These are phyloP conservation scores for Ochlodes sylvanus DNA, from an alignment of 2,888 invertebrate genomes.

Conservation along the genomic window DNA sequence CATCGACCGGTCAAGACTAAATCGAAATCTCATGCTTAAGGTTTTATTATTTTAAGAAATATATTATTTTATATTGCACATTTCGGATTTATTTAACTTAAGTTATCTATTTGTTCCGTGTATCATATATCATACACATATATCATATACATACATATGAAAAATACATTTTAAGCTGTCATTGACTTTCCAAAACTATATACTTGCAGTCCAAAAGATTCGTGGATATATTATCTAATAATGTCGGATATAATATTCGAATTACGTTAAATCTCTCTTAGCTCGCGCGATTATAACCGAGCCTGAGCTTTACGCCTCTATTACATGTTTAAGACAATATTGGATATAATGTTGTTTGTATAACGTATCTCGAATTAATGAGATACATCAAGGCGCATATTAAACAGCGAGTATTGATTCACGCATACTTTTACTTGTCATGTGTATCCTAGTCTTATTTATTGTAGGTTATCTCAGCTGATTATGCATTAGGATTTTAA, in stretches of 20 bases:
- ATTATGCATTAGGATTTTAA: conserved; percentile 8
- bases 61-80: too few species aligned
- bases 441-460: conserved; percentile 8
- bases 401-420: conserved; percentile 10
- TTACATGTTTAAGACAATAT: conserved; percentile 40
- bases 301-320: conserved; percentile 53
- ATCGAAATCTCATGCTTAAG: neutral
- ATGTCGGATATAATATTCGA: conserved; percentile 52
- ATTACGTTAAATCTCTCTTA: conserved; percentile 58
- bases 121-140: too few species aligned
- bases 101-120: too few species aligned
- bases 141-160: too few species aligned
- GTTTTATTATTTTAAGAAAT: too few species aligned
- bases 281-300: conserved; percentile 66
- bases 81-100: too few species aligned
- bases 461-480: conserved; percentile 2
- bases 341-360: conserved; percentile 62
- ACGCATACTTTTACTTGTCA: neutral
- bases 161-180: too few species aligned
- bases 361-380: conserved; percentile 38
- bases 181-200: too few species aligned
- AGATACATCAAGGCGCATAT: conserved; percentile 15
- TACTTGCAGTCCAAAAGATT: too few species aligned
- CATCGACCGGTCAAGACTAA: neutral
- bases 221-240: too few species aligned